Percentiles rank a stretch among this genome's conserved stretches.
Evolutionary conservation across 2,113 vertebrate genomes (phyloP).

Genomic region (Sterna hirundo): DNA sequence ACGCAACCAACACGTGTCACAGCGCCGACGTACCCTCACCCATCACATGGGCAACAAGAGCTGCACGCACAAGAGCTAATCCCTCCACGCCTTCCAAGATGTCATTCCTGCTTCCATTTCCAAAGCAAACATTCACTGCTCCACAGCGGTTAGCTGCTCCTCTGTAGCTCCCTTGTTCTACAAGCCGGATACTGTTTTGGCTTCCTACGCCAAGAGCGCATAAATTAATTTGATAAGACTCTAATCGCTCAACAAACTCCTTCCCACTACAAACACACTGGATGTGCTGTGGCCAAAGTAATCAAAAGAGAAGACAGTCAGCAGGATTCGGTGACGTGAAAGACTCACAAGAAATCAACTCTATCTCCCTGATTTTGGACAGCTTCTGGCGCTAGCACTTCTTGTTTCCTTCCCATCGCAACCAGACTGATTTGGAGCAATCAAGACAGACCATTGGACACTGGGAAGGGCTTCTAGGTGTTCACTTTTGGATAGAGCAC

Average conservation of each 20-base stretch:
- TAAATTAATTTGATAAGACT: background rate
- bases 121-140: background rate
- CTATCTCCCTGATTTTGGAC: background rate
- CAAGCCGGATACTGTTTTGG: background rate
- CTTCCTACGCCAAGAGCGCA: background rate
- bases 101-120: background rate
- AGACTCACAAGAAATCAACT: background rate
- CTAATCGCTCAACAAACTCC: background rate
- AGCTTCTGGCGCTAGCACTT: background rate
- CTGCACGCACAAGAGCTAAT: background rate
- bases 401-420: background rate
- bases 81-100: background rate
- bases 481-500: background rate
- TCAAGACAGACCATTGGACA: background rate
- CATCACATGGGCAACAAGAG: rapidly evolving
- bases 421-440: background rate
- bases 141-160: background rate
- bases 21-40: background rate
- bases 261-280: background rate
- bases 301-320: background rate
- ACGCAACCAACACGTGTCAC: no score
- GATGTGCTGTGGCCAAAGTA: background rate
- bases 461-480: background rate
- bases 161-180: background rate
- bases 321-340: background rate